A percentile compares a stretch with the other conserved stretches of the same genome.
These are phyloP conservation scores for Caenorhabditis plicata DNA, from an alignment of 2,888 invertebrate species.

Conservation along the genomic window DNA sequence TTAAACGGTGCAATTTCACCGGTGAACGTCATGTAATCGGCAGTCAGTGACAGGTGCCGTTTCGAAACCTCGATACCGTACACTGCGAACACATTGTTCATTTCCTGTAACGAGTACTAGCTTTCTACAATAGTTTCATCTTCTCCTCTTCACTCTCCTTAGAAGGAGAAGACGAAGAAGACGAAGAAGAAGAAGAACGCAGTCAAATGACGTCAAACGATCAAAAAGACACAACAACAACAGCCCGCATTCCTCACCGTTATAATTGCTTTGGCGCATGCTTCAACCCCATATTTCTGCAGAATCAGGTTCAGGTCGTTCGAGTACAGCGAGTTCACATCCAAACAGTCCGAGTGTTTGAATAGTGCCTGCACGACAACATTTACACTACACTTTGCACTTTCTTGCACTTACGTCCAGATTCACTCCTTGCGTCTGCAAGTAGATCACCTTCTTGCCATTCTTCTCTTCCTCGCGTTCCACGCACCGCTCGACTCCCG, in stretches of 20 bases:
- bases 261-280: slow-evolving; percentile 84
- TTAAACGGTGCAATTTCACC: slow-evolving; percentile 87
- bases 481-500: slow-evolving; percentile 81
- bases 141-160: background rate
- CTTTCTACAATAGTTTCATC: background rate
- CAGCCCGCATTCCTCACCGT: slow-evolving; percentile 71
- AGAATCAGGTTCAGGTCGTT: slow-evolving; percentile 92
- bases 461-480: slow-evolving; percentile 71
- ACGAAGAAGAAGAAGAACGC: slow-evolving; percentile 12
- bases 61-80: slow-evolving; percentile 95
- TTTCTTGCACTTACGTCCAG: slow-evolving; percentile 67
- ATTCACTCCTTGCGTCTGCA: slow-evolving; percentile 95
- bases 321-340: slow-evolving; percentile 74
- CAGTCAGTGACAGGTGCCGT: slow-evolving; percentile 85
- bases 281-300: slow-evolving; percentile 87
- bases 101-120: slow-evolving; percentile 72
- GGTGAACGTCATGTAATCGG: slow-evolving; percentile 96
- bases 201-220: slow-evolving; percentile 27
- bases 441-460: slow-evolving; percentile 67
- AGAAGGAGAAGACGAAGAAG: background rate
- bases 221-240: slow-evolving; percentile 30
- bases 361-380: slow-evolving; percentile 78
- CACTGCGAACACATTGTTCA: slow-evolving; percentile 91
- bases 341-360: slow-evolving; percentile 77
- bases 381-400: background rate